Base-by-base conservation (phyloP, 53 echinoderm and acorn worm species). In the Paracentrotus lividus region DNA sequence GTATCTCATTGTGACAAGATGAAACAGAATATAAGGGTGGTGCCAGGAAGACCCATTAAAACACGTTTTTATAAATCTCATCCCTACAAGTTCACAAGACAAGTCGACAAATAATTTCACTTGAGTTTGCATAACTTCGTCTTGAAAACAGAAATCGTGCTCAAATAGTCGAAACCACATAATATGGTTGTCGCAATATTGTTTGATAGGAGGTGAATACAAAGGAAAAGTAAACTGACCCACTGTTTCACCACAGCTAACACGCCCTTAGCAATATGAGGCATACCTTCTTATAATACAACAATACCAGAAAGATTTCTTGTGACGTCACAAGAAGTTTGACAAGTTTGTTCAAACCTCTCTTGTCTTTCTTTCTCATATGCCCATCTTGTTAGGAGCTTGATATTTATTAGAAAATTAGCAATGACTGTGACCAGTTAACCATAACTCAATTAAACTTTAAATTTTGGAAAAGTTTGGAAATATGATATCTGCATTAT, bases 251-350 rank as follows among this genome's bases (percentile, higher is more conserved):
- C 38, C 21, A 36, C n/a, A n/a, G n/a, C n/a, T n/a, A n/a, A n/a
- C 40, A 72, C 72, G 72, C 38, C 72, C 72, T 38, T 72, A 32
- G 40, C 36, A 72, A 40, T n/a, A n/a, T 72, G 34, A 36, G 38
- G 38, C 9, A 40, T 13, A 3, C 64, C 1, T 64, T 12, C 12
- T 64, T 2, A 29, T 29, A 31, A 31, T 3, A 10, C 2, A 64
- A 31, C 64, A 64, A 64, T 31, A 64, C 8, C 31, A 8, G 31
- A 31, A 64, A 64, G 40, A 36, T 72, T 40, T 21, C 72, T 2
- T 20, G 40, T 72, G 72, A 72, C 72, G 40, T 72, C 38, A 72
- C 72, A 72, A 40, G 40, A 72, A 72, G 72, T 72, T 72, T 72
- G 38, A 38, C 72, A 72, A 38, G 40, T 72, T 72, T 64, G 31